Conservation (phyloP, 2,797 vertebrate genomes). For the Darevskia nairensis region DNA sequence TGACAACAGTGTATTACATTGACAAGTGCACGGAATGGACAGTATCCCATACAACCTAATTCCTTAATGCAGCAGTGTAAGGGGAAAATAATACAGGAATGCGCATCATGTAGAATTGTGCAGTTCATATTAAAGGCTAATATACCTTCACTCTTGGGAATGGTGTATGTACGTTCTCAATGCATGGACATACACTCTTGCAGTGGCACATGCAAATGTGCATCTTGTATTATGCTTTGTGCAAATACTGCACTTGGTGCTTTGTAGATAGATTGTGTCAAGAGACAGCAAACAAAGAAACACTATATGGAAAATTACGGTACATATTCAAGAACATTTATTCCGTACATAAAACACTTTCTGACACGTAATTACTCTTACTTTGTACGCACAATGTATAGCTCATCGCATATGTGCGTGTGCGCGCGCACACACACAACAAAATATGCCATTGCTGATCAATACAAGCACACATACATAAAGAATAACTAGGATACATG, state of each 20-base stretch:
- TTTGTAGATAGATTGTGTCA: not conserved
- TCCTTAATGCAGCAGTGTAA: not conserved
- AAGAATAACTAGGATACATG: not conserved
- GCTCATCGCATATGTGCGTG: not conserved
- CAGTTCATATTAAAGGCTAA: not conserved
- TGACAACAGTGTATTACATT: not conserved
- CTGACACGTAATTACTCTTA: not conserved
- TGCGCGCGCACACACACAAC: not conserved
- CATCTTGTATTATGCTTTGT: not conserved
- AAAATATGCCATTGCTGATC: not conserved
- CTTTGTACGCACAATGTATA: not conserved
- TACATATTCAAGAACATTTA: not conserved
- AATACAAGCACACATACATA: not conserved
- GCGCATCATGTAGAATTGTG: not conserved
- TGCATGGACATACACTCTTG: not conserved
- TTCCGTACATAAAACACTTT: not conserved
- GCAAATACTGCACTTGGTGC: not conserved
- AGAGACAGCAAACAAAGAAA: conserved; percentile 8
- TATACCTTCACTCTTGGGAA: conserved; percentile 5
- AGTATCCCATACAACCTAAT: not conserved
- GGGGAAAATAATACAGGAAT: not conserved
- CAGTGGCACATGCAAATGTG: not conserved
- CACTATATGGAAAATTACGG: not conserved
- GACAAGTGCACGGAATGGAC: not conserved
- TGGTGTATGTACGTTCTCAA: not conserved